phyloP scores from a whole-genome alignment of 1,140 invertebrate genomes.

The Drosophila hydei region DNA sequence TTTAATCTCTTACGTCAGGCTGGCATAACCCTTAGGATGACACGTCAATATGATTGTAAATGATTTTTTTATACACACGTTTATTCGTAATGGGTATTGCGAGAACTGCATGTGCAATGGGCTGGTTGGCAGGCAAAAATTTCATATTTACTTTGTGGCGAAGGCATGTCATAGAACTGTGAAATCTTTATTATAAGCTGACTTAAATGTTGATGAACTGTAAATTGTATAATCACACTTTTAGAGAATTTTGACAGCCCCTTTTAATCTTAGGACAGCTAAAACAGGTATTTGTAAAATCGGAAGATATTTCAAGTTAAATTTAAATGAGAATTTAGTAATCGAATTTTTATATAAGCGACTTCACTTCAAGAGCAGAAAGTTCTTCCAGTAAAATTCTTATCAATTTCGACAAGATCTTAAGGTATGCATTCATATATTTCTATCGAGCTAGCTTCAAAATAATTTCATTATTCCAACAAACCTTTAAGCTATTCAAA shows the following conservation, averaged over 20 bases:
- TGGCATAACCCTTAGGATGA: slow-evolving; percentile 46
- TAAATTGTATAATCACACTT: neutral
- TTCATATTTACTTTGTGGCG: slow-evolving; percentile 3
- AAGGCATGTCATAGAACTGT: slow-evolving; percentile 12
- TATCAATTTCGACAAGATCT: slow-evolving; percentile 26
- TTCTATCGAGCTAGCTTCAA: slow-evolving; percentile 3
- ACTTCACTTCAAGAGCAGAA: neutral
- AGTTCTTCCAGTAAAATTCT: neutral
- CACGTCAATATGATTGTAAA: slow-evolving; percentile 46
- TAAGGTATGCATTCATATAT: neutral
- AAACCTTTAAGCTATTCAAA: slow-evolving; percentile 35
- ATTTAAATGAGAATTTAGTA: too few relatives aligned
- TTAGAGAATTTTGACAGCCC: too few relatives aligned
- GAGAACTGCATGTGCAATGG: slow-evolving; percentile 46
- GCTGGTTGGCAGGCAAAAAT: neutral
- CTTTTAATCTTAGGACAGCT: too few relatives aligned
- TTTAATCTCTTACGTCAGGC: slow-evolving; percentile 40
- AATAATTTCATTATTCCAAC: slow-evolving; percentile 29
- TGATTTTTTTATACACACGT: slow-evolving; percentile 22
- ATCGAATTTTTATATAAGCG: neutral
- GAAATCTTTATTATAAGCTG: slow-evolving; percentile 5
- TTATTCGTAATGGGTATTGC: slow-evolving; percentile 29
- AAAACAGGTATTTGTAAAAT: too few relatives aligned
- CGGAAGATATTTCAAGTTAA: too few relatives aligned
- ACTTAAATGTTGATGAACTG: slow-evolving; percentile 9